Conservation (phyloP, 2,888 invertebrate species). For the Drosophila ezoana region DNA sequence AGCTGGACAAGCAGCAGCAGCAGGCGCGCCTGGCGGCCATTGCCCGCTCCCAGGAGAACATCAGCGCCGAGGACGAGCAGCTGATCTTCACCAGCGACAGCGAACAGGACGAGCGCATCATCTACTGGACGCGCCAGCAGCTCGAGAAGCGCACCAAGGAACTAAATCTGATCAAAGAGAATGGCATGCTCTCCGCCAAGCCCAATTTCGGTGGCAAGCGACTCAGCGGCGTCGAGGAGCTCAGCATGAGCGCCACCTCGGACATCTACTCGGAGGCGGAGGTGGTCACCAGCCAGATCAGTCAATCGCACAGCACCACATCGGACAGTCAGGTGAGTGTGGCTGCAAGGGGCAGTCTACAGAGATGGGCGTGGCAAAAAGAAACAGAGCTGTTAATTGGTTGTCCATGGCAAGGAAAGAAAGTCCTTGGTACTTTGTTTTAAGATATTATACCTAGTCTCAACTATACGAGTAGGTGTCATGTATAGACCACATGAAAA, state of each 20-base stretch:
- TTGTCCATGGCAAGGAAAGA: no score
- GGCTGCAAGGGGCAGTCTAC: no score
- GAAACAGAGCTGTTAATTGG: no score
- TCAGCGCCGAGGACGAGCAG: constrained; percentile 83
- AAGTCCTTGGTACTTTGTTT: no score
- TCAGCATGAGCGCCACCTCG: constrained; percentile 83
- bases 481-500: no score
- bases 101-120: constrained; percentile 84
- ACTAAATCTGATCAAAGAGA: constrained; percentile 87
- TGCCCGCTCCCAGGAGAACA: constrained; percentile 78
- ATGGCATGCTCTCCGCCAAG: constrained; percentile 74
- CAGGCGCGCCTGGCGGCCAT: constrained; percentile 82
- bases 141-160: constrained; percentile 89
- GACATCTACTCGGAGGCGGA: constrained; percentile 81
- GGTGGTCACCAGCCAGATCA: constrained; percentile 85
- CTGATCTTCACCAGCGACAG: constrained; percentile 76
- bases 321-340: constrained; percentile 90
- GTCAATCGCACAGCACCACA: constrained; percentile 90
- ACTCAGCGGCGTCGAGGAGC: constrained; percentile 85
- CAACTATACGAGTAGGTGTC: no score
- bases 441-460: no score
- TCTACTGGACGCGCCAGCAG: constrained; percentile 90
- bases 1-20: constrained; percentile 88
- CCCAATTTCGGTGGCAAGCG: constrained; percentile 82
- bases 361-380: constrained; percentile 7